Percentiles rank a stretch among this genome's conserved stretches.
Conservation (phyloP, 2,797 vertebrate species). For the Arctocebus calabarensis region DNA sequence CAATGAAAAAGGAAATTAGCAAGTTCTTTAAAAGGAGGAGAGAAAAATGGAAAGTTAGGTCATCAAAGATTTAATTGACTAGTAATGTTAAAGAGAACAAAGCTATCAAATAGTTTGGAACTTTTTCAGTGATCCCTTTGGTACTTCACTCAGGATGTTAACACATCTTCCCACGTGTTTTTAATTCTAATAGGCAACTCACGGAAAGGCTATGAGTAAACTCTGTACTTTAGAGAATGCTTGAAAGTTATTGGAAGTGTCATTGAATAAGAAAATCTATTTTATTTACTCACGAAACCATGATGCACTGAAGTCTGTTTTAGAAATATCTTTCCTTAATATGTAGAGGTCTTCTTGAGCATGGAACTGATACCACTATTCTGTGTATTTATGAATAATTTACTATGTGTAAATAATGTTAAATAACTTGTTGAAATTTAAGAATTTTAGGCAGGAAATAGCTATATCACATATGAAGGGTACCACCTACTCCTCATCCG, state of each 20-base stretch:
- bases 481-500: background rate
- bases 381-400: background rate
- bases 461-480: background rate
- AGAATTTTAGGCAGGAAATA: background rate
- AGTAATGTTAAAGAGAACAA: constrained; percentile 8
- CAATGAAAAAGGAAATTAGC: constrained; percentile 58
- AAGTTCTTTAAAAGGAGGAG: constrained; percentile 52
- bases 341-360: background rate
- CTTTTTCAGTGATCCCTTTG: background rate
- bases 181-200: background rate
- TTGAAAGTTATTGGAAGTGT: background rate
- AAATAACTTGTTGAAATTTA: background rate
- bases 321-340: background rate
- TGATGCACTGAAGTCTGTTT: background rate
- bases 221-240: background rate
- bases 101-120: background rate
- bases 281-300: background rate
- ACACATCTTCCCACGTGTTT: background rate
- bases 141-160: background rate
- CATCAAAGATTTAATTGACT: constrained; percentile 66
- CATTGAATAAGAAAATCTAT: background rate
- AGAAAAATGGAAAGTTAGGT: constrained; percentile 67
- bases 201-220: background rate
- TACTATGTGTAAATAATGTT: background rate
- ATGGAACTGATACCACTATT: background rate